Conservation (phyloP, 1,140 invertebrate species). For the Tetramorium simillimum region DNA sequence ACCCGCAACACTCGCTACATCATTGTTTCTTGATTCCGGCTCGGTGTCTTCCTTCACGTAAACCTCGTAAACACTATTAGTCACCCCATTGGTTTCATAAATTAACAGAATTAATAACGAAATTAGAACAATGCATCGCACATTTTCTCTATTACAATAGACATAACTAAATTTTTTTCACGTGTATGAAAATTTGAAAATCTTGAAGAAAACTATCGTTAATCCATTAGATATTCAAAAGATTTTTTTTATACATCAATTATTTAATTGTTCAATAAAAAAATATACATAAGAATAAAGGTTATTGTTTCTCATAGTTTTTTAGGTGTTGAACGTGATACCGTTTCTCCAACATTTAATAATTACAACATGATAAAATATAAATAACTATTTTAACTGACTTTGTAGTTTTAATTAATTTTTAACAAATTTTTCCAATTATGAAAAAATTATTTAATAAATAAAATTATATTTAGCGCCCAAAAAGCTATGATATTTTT, state of each 20-base stretch:
- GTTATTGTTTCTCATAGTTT: no score
- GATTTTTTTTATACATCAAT: background rate
- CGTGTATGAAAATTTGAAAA: background rate
- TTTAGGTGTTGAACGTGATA: no score
- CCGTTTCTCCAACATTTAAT: no score
- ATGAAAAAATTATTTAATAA: no score
- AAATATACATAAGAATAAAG: no score
- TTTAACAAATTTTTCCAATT: no score
- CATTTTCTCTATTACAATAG: background rate
- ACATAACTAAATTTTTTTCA: background rate
- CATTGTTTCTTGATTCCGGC: constrained; percentile 54
- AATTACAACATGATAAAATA: no score
- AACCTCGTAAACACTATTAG: constrained; percentile 79
- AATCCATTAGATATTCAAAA: background rate
- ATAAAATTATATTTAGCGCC: no score
- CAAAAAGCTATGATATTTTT: no score
- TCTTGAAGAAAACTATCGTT: background rate
- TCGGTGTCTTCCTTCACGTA: constrained; percentile 78
- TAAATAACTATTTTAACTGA: no score
- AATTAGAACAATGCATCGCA: background rate
- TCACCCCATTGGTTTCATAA: background rate
- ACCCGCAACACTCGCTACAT: constrained; percentile 63
- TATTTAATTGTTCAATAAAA: background rate
- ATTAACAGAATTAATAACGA: constrained; percentile 5
- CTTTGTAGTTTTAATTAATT: no score